phyloP scores from a whole-genome alignment of 1,140 invertebrate species.

The Hormaphis cornu region DNA sequence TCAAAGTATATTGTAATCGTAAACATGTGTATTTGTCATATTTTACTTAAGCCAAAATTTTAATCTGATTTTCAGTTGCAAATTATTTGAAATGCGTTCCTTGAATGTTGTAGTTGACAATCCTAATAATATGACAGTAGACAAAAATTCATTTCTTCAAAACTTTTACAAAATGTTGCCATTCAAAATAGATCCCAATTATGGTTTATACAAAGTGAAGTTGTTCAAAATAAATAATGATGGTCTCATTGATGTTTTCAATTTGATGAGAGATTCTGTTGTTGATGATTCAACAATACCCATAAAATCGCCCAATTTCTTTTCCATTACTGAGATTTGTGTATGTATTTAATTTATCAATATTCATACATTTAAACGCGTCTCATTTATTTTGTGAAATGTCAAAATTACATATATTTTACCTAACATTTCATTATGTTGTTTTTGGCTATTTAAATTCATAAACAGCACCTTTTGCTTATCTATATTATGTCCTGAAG shows the following conservation, averaged over 20 bases:
- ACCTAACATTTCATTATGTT: too few relatives aligned
- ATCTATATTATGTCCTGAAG: too few relatives aligned
- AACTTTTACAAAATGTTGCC: constrained; percentile 12
- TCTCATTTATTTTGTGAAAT: neutral
- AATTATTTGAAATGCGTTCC: constrained; percentile 14
- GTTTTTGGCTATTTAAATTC: too few relatives aligned
- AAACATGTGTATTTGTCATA: neutral
- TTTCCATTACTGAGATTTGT: constrained; percentile 4
- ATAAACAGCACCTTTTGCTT: too few relatives aligned
- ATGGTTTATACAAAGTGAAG: constrained; percentile 15
- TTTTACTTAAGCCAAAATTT: neutral
- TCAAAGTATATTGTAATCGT: neutral
- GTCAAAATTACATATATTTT: neutral
- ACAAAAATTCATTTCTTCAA: neutral
- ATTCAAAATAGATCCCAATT: constrained; percentile 8
- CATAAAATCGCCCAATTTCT: neutral
- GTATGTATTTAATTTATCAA: neutral
- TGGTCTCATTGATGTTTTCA: neutral
- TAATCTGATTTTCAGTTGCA: neutral
- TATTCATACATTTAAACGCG: neutral
- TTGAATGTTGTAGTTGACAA: constrained; percentile 6
- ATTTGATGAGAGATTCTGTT: neutral
- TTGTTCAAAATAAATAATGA: neutral
- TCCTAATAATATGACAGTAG: neutral
- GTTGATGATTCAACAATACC: neutral